A percentile compares a stretch with the other conserved stretches of the same genome.
phyloP scores from a whole-genome alignment of 2,888 invertebrate species.

The Selenia dentaria region DNA sequence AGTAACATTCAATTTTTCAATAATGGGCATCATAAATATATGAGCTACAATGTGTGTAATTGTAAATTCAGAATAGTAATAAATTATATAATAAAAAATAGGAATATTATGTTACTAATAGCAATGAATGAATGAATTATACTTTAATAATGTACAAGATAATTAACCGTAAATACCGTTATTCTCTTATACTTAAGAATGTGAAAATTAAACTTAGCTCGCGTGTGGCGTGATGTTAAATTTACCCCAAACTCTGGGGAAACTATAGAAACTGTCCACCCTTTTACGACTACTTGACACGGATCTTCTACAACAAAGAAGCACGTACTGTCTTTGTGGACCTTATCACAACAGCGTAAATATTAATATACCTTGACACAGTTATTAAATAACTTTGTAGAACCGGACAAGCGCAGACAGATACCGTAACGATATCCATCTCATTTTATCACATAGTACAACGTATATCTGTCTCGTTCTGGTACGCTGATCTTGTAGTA shows the following conservation, averaged over 20 bases:
- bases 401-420: not conserved
- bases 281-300: constrained; percentile 1
- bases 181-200: too few species aligned
- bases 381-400: not conserved
- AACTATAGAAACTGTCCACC: not conserved
- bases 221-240: too few species aligned
- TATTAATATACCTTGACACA: not conserved
- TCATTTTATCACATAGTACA: not conserved
- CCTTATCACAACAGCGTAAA: not conserved
- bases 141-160: too few species aligned
- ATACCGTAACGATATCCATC: constrained; percentile 6
- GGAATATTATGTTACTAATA: too few species aligned
- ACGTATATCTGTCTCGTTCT: not conserved
- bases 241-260: not conserved
- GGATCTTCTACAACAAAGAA: constrained; percentile 5
- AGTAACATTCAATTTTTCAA: too few species aligned
- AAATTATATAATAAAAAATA: too few species aligned
- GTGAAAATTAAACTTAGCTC: too few species aligned
- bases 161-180: too few species aligned
- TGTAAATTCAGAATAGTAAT: too few species aligned
- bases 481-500: not conserved
- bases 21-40: too few species aligned
- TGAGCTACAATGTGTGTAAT: too few species aligned
- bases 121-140: too few species aligned
- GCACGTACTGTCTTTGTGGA: not conserved